These are phyloP conservation scores for Xyrichtys novacula DNA, from an alignment of 2,797 vertebrate species.

Conservation along the genomic window DNA sequence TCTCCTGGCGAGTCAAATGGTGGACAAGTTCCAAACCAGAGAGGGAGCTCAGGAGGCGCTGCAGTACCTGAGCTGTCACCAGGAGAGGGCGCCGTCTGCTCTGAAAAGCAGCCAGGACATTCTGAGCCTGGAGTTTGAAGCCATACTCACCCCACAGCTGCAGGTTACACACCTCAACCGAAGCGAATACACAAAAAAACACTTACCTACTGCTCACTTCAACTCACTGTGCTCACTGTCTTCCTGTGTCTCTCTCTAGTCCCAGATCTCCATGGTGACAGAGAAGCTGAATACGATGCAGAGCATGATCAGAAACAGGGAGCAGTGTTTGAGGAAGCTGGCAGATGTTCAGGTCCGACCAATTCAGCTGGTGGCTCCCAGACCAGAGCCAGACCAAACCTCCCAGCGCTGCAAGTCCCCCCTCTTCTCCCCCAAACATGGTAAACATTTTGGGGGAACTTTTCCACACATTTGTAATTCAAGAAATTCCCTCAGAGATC, in stretches of 20 bases:
- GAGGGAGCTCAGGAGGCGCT: conserved; percentile 92
- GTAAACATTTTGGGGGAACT: conserved; percentile 72
- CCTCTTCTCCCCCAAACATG: conserved; percentile 91
- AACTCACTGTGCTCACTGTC: not conserved
- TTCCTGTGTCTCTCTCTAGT: conserved; percentile 72
- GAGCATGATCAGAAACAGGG: conserved; percentile 91
- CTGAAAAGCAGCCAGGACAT: conserved; percentile 84
- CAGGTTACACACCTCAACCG: conserved; percentile 84
- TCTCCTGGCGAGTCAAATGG: conserved; percentile 93
- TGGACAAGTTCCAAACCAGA: conserved; percentile 92
- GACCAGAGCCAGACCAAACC: conserved; percentile 82
- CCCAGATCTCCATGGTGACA: conserved; percentile 88
- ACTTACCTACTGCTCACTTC: not conserved
- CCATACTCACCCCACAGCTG: conserved; percentile 89
- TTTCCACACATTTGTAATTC: not conserved
- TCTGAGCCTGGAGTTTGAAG: conserved; percentile 89
- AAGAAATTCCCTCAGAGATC: not conserved
- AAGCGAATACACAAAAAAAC: not conserved
- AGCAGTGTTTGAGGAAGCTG: conserved; percentile 89
- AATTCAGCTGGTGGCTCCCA: conserved; percentile 89
- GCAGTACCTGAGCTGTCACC: conserved; percentile 88
- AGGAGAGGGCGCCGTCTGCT: conserved; percentile 87
- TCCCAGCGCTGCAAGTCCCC: conserved; percentile 84
- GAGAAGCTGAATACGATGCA: conserved; percentile 89
- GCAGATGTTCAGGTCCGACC: conserved; percentile 87